Conservation (phyloP, 2,797 vertebrate genomes). For the Diceros bicornis region DNA sequence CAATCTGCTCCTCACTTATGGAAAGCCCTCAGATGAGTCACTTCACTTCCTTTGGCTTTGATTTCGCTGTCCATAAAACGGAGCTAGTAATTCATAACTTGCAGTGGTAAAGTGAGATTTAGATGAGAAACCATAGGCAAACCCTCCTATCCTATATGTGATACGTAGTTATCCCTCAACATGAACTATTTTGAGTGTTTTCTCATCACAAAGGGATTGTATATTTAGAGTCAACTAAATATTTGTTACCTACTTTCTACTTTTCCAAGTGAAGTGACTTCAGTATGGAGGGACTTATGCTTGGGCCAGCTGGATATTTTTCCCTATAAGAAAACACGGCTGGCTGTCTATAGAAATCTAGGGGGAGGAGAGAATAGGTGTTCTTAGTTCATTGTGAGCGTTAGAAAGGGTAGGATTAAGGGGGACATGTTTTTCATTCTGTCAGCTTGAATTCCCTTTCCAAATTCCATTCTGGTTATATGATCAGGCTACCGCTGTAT, state of each 20-base stretch:
- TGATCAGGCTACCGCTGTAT: constrained; percentile 72
- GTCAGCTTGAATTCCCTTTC: constrained; percentile 78
- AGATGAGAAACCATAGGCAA: not conserved
- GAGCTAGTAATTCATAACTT: not conserved
- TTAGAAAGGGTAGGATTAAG: constrained; percentile 72
- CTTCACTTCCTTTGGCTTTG: not conserved
- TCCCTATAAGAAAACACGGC: not conserved
- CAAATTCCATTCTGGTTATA: constrained; percentile 83
- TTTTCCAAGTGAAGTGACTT: constrained; percentile 37
- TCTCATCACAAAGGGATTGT: not conserved
- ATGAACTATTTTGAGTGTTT: not conserved
- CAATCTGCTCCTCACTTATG: not conserved
- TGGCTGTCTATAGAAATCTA: not conserved
- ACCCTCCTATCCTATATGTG: not conserved
- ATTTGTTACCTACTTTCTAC: not conserved
- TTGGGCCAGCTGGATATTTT: not conserved
- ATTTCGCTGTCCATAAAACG: constrained; percentile 1
- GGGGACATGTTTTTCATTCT: constrained; percentile 70
- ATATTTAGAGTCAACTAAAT: not conserved
- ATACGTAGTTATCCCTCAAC: not conserved
- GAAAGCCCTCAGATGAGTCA: constrained; percentile 4
- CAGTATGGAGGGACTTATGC: not conserved
- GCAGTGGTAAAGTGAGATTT: not conserved
- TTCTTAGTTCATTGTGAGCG: constrained; percentile 54
- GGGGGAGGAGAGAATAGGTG: not conserved